Evolutionary conservation across 2,113 vertebrate species (phyloP).

Genomic region (Saccopteryx bilineata): DNA sequence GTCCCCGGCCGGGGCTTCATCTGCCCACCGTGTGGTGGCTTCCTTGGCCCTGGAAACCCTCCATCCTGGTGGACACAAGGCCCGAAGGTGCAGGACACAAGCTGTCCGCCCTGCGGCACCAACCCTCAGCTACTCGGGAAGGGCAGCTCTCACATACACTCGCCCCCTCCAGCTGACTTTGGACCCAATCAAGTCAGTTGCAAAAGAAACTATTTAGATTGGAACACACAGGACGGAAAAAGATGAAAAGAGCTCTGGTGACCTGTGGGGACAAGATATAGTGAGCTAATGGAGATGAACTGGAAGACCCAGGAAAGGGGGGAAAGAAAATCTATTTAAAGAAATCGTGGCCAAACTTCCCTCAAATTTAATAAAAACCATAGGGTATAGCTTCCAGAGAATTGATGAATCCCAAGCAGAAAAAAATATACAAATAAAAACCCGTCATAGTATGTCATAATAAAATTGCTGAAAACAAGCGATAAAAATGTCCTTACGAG

Average conservation of each 20-base stretch:
- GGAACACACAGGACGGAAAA: neutral
- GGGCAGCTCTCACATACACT: no score
- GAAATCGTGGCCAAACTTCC: neutral
- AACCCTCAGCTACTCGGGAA: no score
- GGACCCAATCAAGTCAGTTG: neutral
- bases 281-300: neutral
- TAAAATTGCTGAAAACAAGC: slow-evolving; percentile 3
- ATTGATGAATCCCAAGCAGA: neutral
- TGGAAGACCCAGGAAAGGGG: neutral
- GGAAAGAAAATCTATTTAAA: neutral
- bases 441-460: neutral
- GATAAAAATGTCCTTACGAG: neutral
- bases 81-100: no score
- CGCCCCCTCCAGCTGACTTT: no score
- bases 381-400: neutral
- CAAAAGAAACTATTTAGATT: neutral
- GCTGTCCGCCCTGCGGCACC: no score
- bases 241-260: neutral
- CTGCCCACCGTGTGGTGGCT: no score
- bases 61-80: no score
- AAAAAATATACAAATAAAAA: neutral
- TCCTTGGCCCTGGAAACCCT: no score
- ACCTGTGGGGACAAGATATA: neutral
- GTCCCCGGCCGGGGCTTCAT: no score
- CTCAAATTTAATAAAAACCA: neutral